These are phyloP conservation scores for Leptinotarsa peninsularis DNA, from an alignment of 2,888 invertebrate genomes.

Conservation along the genomic window DNA sequence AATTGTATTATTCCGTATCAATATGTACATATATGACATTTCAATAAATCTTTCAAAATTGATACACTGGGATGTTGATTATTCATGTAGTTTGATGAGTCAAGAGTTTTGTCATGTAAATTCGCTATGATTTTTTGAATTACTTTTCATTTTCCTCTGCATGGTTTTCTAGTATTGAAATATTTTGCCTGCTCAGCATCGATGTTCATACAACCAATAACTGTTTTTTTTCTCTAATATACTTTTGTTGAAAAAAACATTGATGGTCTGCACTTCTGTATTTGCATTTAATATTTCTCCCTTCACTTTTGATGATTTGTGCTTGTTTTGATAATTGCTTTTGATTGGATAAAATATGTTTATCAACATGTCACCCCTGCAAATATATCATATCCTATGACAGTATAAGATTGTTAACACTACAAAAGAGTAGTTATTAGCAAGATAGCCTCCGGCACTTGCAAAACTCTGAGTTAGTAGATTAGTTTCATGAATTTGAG, in stretches of 20 bases:
- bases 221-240: not conserved
- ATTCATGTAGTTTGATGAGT: not conserved
- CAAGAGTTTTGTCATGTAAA: conserved; percentile 31
- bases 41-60: conserved; percentile 9
- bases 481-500: conserved; percentile 4
- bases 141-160: conserved; percentile 20
- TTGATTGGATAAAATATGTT: conserved; percentile 45
- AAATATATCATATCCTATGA: conserved; percentile 15
- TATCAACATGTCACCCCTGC: conserved; percentile 64
- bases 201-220: not conserved
- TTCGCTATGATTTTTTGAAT: conserved; percentile 8
- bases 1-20: not conserved
- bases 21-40: not conserved
- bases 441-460: conserved; percentile 1
- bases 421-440: conserved; percentile 20
- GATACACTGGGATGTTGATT: conserved; percentile 25
- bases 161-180: conserved; percentile 20
- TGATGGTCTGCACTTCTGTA: conserved; percentile 25
- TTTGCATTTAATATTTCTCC: conserved; percentile 15
- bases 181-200: conserved; percentile 1
- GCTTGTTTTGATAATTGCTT: conserved; percentile 30
- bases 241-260: not conserved
- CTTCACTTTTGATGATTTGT: conserved; percentile 21
- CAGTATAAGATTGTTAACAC: conserved; percentile 13
- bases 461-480: conserved; percentile 1